Conservation (phyloP, 2,797 vertebrate genomes). For the Neomorphus geoffroyi region DNA sequence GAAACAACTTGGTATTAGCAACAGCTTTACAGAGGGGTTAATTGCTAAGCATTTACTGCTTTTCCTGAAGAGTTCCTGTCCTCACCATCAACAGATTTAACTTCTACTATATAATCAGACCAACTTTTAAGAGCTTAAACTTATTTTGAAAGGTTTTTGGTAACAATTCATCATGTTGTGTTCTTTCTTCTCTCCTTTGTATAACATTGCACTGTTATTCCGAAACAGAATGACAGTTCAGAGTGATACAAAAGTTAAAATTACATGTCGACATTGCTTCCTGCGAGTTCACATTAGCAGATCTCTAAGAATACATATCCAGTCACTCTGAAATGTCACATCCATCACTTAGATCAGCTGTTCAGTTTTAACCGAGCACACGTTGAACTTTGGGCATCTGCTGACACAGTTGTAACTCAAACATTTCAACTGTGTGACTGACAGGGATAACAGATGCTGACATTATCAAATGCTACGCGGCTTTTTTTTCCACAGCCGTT, state of each 20-base stretch:
- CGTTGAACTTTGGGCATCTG: conserved; percentile 82
- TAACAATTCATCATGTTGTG: neutral
- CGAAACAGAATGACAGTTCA: conserved; percentile 51
- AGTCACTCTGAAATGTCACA: conserved; percentile 81
- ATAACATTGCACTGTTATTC: conserved; percentile 24
- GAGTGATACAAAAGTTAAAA: conserved; percentile 64
- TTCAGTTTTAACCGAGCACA: conserved; percentile 79
- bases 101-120: neutral
- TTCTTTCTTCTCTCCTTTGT: neutral
- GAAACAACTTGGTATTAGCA: neutral
- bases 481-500: conserved; percentile 83
- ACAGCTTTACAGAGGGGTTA: neutral
- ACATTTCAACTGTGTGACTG: conserved; percentile 88
- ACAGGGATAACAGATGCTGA: conserved; percentile 98
- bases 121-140: neutral
- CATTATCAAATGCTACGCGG: conserved; percentile 96
- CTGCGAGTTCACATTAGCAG: conserved; percentile 68
- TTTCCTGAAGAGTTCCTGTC: neutral
- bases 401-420: conserved; percentile 84
- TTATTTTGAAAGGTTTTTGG: conserved; percentile 10
- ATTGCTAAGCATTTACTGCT: neutral
- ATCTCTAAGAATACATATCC: conserved; percentile 72
- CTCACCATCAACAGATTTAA: neutral
- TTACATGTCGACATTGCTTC: conserved; percentile 61
- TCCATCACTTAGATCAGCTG: conserved; percentile 82